Evolutionary conservation across 2,888 invertebrate genomes (phyloP), one percentile per base, ranked within the genome.

Genomic region (Morpho deidamia): DNA sequence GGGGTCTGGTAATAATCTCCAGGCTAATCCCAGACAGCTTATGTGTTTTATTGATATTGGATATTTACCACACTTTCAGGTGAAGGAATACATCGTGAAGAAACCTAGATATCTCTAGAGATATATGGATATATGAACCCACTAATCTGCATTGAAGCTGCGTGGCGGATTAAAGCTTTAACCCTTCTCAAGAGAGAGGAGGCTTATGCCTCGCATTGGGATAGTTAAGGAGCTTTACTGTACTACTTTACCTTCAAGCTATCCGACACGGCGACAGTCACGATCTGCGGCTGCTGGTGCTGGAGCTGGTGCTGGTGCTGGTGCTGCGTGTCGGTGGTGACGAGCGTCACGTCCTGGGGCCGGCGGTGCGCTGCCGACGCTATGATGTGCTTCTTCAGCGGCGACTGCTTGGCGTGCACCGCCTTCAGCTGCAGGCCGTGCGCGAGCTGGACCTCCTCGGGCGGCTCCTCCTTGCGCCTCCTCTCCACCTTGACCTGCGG

Each of bases 341-440:
- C 64, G 33, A 64, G 53, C 43, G 71, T 58, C 12, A 70, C 67
- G 64, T 70, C 71, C 44, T 66, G 56, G 7, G 67, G 60, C 34
- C 77, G 58, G 10, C 78, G 64, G 39, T 71, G 74, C 9, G 72
- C 67, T 7, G 72, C 67, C n/a, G 76, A 71, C 12, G 82, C 81
- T 7, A 86, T 83, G 11, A 84, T 79, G 61, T 86, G 86, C 69
- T 84, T 83, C 78, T 86, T 86, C 1, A 85, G 59, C 11, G 88
- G 85, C 7, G 87, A 85, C 44, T 81, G 78, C 33, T 75, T 76
- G 12, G 81, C 77, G 23, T 82, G 83, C 0, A 83, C 79, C 11
- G 53, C 12, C 65, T 83, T 82, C n/a, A 85, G 59, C 40, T 83
- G 83, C 0, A 83, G 78, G 10, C 78, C 81, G 60, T 71, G 74